These are phyloP conservation scores for Oreocharis arfaki DNA, from an alignment of 2,113 vertebrate genomes.

Conservation along the genomic window DNA sequence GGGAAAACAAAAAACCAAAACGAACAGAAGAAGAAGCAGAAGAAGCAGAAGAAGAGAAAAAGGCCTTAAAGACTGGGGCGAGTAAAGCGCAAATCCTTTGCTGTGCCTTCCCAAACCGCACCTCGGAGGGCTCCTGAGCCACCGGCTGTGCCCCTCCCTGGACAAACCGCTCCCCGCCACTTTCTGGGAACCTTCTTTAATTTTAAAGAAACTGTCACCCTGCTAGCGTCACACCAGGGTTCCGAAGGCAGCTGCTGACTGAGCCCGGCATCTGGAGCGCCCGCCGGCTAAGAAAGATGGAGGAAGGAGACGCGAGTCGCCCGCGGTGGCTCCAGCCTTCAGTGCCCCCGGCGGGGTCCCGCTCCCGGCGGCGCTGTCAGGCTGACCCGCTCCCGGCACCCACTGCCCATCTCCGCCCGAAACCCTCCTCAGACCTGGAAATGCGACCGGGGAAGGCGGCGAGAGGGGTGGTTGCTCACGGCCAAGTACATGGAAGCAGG, in stretches of 20 bases:
- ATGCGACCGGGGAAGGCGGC: too few species aligned
- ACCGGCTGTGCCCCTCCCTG: accelerated
- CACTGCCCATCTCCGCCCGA: background rate
- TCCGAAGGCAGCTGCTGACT: accelerated
- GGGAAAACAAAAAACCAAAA: background rate
- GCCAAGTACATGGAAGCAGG: background rate
- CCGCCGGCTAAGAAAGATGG: too few species aligned
- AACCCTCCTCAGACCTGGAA: background rate
- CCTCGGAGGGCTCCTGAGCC: background rate
- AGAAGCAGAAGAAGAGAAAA: accelerated
- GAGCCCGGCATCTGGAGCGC: background rate
- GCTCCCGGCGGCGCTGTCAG: background rate
- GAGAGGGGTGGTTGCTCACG: accelerated
- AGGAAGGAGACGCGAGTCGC: accelerated
- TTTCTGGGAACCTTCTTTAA: background rate
- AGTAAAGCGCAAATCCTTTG: background rate
- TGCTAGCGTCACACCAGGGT: accelerated
- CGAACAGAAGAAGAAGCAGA: accelerated
- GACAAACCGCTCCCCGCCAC: accelerated
- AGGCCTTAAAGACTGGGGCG: accelerated
- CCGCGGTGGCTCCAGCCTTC: background rate
- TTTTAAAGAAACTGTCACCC: accelerated
- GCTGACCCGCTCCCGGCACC: too few species aligned
- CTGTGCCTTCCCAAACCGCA: accelerated
- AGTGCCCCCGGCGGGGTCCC: too few species aligned